Percentiles rank a stretch among this genome's conserved stretches.
These are phyloP conservation scores for Eonycteris spelaea DNA, from an alignment of 2,113 vertebrate species.

Conservation along the genomic window DNA sequence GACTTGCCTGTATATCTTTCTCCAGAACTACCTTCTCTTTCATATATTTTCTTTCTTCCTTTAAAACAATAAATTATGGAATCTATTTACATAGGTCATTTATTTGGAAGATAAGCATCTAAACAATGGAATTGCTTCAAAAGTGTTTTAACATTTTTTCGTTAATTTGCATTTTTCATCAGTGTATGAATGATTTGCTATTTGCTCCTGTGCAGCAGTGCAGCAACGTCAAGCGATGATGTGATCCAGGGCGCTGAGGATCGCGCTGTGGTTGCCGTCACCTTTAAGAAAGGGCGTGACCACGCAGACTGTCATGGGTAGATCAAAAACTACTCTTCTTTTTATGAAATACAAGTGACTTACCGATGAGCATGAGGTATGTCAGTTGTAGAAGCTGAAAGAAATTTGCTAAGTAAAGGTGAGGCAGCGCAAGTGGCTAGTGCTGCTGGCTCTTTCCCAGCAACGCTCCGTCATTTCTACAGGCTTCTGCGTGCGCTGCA, in stretches of 20 bases:
- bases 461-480: rapidly evolving
- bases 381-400: not conserved
- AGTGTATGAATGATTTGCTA: not conserved
- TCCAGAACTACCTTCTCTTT: not conserved
- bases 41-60: not conserved
- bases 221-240: not conserved
- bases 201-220: not conserved
- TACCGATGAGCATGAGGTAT: not conserved
- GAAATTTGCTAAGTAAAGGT: not conserved
- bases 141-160: not conserved
- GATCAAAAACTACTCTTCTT: not conserved
- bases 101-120: not conserved
- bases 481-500: rapidly evolving
- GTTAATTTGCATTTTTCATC: not conserved
- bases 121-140: not conserved
- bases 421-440: not conserved
- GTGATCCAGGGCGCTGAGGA: not conserved
- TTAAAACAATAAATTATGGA: not conserved
- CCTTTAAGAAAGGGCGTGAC: not conserved
- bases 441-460: not conserved
- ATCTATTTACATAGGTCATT: not conserved
- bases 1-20: not conserved
- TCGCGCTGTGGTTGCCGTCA: rapidly evolving
- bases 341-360: not conserved
- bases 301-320: not conserved